A percentile compares a stretch with the other conserved stretches of the same genome.
Evolutionary conservation across 2,888 invertebrate species (phyloP).

Genomic region (Melanostoma scalare): DNA sequence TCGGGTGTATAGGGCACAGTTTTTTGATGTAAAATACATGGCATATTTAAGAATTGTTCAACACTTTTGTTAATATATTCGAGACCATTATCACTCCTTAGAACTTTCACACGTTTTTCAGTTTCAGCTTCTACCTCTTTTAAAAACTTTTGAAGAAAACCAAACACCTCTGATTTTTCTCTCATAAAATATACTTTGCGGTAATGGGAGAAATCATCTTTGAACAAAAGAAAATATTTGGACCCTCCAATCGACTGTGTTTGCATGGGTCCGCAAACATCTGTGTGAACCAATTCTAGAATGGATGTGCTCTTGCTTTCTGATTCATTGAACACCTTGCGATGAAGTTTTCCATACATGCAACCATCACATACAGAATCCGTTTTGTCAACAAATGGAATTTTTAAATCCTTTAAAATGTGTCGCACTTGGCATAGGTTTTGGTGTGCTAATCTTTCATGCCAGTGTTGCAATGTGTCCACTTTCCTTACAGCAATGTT

Average conservation of each 20-base stretch:
- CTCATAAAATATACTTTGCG: no score
- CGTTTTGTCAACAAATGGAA: neutral
- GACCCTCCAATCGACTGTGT: no score
- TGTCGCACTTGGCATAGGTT: constrained; percentile 7
- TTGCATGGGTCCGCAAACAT: no score
- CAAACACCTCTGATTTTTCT: neutral
- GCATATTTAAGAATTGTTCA: constrained; percentile 1
- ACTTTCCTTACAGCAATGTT: constrained; percentile 17
- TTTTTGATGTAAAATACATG: constrained; percentile 40
- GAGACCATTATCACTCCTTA: constrained; percentile 13
- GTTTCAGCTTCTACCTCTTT: constrained; percentile 9
- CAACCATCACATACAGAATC: constrained; percentile 6
- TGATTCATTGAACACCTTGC: no score
- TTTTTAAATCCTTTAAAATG: constrained; percentile 4
- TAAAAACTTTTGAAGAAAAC: constrained; percentile 3
- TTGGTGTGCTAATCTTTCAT: constrained; percentile 12
- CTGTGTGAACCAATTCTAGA: no score
- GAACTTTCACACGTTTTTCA: constrained; percentile 1
- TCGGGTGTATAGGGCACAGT: constrained; percentile 57
- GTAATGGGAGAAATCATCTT: no score
- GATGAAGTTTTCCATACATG: no score
- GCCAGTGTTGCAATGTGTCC: constrained; percentile 12
- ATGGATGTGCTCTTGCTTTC: no score
- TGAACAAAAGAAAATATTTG: no score
- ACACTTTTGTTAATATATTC: neutral